Base-by-base conservation (phyloP, 1,140 invertebrate species). In the Drosophila neocordata region DNA sequence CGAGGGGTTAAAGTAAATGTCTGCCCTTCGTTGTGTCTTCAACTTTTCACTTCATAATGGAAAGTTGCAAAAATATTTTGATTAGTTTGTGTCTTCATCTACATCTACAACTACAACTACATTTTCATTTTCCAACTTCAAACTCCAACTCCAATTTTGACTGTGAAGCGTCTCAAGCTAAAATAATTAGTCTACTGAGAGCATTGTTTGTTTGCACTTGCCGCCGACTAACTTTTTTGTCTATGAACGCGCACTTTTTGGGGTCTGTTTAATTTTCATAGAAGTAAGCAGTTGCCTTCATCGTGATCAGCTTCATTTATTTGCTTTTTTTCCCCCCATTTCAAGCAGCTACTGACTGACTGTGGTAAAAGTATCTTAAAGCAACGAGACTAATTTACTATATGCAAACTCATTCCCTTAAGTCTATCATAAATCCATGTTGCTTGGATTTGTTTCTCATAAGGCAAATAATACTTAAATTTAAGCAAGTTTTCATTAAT, bases 1-100 rank as follows among this genome's bases (percentile, higher is more conserved):
- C 9, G 18, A 8, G 7, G 3, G 41, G 12, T n/a, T n/a, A 4
- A n/a, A 38, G 37, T 13, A n/a, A n/a, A 38, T 13, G 65, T 59
- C 64, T 58, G 58, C 20, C 31, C 9, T n/a, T n/a, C n/a, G 15
- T 80, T 60, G 61, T 55, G 73, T 66, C 82, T 85, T 87, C 82
- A 85, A 87, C 82, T 85, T 85, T 87, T 78, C 83, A 87, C 82
- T 85, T 85, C 83, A 85, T 85, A 85, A 85, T 85, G 82, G 83
- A 85, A 85, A 85, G 82, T 85, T 85, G 82, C 82, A 78, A 85
- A 85, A 85, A 85, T 85, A 85, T 85, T 85, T 85, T 85, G 82
- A 85, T 85, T 85, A 85, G 82, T 85, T 85, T 85, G 74, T 76
- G 73, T 67, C 79, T 77, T 72, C 66, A 59, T 70, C 56, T 51